Conservation (phyloP, 1,140 invertebrate genomes). For the Heliconius congener region DNA sequence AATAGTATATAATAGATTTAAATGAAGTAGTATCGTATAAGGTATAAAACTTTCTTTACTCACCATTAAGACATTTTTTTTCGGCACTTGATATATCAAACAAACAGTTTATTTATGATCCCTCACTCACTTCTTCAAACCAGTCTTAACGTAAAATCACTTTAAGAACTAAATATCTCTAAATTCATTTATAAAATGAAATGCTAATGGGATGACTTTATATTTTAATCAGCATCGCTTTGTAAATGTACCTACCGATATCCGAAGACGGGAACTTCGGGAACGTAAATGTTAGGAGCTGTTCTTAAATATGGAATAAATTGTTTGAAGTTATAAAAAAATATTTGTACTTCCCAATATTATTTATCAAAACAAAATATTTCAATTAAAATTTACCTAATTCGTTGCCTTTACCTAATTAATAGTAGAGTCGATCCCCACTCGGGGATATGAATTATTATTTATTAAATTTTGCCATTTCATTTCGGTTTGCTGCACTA, state of each 20-base stretch:
- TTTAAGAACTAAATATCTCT: conserved; percentile 22
- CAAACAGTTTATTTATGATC: conserved; percentile 11
- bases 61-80: neutral
- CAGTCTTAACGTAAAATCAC: neutral
- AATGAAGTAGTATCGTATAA: too few relatives aligned
- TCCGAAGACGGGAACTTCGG: conserved; percentile 14
- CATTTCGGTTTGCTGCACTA: too few relatives aligned
- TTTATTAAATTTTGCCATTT: too few relatives aligned
- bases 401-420: too few relatives aligned
- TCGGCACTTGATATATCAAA: neutral
- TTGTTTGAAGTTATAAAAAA: too few relatives aligned
- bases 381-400: too few relatives aligned
- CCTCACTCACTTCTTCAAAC: neutral
- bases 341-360: too few relatives aligned
- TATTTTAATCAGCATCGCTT: conserved; percentile 57
- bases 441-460: too few relatives aligned
- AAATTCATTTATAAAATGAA: conserved; percentile 77
- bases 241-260: conserved; percentile 16
- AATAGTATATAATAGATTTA: too few relatives aligned
- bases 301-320: neutral
- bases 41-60: too few relatives aligned
- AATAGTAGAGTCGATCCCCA: too few relatives aligned
- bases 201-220: conserved; percentile 73
- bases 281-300: conserved; percentile 5
- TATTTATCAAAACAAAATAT: too few relatives aligned